Evolutionary conservation across 2,113 vertebrate species (phyloP).

Genomic region (Australoheros scitulus): DNA sequence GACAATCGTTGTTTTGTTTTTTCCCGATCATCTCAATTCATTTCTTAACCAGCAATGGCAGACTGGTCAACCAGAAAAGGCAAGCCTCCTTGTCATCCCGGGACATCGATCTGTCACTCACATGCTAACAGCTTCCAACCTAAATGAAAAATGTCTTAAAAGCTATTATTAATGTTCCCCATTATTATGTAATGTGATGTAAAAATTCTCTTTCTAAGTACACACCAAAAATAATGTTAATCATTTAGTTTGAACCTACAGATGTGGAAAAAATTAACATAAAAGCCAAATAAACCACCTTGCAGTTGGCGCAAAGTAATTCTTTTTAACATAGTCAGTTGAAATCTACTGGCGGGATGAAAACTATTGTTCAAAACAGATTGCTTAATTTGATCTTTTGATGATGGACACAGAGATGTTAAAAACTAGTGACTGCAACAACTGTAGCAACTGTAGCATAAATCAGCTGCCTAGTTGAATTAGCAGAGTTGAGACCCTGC

Average conservation of each 20-base stretch:
- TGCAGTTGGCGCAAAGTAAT: neutral
- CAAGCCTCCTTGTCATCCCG: conserved; percentile 10
- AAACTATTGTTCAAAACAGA: no score
- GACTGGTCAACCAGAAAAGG: neutral
- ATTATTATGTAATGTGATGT: neutral
- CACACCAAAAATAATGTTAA: neutral
- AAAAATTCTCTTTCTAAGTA: neutral
- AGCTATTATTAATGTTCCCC: neutral
- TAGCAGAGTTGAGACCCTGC: neutral
- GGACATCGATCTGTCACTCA: conserved; percentile 24
- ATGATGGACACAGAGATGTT: neutral
- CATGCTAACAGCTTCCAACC: neutral
- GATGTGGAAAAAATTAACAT: neutral
- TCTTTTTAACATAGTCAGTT: neutral
- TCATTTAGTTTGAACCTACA: neutral
- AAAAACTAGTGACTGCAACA: neutral
- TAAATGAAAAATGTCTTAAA: conserved; percentile 1
- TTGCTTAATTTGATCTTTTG: neutral
- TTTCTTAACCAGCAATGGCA: conserved; percentile 35
- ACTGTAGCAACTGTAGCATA: neutral
- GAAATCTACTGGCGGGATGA: neutral
- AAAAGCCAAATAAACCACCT: neutral
- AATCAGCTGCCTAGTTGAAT: neutral
- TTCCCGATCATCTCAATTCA: conserved; percentile 26
- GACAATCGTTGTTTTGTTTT: conserved; percentile 23